Evolutionary conservation across 2,113 vertebrate species (phyloP).

Genomic region (Pelodiscus sinensis): DNA sequence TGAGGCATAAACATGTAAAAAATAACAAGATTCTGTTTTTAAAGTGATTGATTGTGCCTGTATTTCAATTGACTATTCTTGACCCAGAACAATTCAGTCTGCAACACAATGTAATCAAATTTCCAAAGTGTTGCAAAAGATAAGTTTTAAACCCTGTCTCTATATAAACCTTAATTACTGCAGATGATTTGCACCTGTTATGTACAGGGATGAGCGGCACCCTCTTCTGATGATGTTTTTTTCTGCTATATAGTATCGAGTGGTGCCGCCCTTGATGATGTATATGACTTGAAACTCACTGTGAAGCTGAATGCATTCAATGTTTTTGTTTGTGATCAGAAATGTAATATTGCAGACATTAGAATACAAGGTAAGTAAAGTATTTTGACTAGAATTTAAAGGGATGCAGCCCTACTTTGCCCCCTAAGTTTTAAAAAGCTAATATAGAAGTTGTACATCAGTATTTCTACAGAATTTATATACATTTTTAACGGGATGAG

Average conservation of each 20-base stretch:
- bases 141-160: background rate
- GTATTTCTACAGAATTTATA: background rate
- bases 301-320: conserved; percentile 89
- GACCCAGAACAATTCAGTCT: background rate
- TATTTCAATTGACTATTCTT: background rate
- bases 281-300: conserved; percentile 86
- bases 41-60: background rate
- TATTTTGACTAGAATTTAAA: background rate
- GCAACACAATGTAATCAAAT: background rate
- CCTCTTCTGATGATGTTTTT: background rate
- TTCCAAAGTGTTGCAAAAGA: background rate
- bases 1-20: background rate
- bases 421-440: background rate
- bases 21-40: background rate
- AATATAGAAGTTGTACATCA: background rate
- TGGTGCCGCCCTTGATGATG: conserved; percentile 59
- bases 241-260: conserved; percentile 64
- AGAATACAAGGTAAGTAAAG: conserved; percentile 86
- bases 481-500: background rate
- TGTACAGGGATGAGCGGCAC: background rate
- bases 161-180: background rate
- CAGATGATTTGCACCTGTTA: background rate
- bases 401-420: background rate
- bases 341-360: conserved; percentile 88
- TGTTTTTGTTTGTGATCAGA: conserved; percentile 88